Evolutionary conservation across 2,888 invertebrate genomes (phyloP), one percentile per base, ranked within the genome.

Genomic region (Malthinus seriepunctatus): DNA sequence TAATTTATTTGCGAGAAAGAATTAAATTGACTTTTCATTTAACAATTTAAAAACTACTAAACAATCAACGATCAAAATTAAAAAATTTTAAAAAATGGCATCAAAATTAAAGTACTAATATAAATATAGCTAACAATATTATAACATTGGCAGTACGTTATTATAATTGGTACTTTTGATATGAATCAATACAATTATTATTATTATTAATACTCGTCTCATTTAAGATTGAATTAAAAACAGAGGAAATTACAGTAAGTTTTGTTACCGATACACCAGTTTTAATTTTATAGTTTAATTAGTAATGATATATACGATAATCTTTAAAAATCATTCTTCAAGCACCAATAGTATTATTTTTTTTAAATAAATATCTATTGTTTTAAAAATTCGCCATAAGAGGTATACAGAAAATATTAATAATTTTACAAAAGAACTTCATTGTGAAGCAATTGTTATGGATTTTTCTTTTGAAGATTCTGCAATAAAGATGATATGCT

Each of bases 371-470:
- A 47, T 34, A 42, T n/a, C n/a, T n/a, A n/a, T 23, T 31, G 45
- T 15, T 55, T 57, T 49, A 47, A 56, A 53, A 56, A 23, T 23
- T 55, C 48, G 50, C 44, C 38, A 51, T 50, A 51, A 38, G 47
- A 48, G 49, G 23, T 23, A 49, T 45, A 47, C 38, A 54, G 31
- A 54, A 59, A 48, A 55, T 57, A 51, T 56, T 35, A 50, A 54
- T 53, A 42, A 47, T n/a, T 32, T 62, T 67, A 69, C 59, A 67
- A 62, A 59, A 69, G 65, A 56, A 69, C 63, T 55, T 67, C 69
- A 53, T 53, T 51, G 49, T 57, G 62, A 58, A 62, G 60, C 57
- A 63, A 63, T 58, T 63, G 69, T 66, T 69, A 69, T 67, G 67
- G 67, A 56, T 58, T 58, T 54, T 57, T 62, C 55, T 60, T 62